These are phyloP conservation scores for Drosophila virilis DNA, from an alignment of 1,140 invertebrate genomes.

Conservation along the genomic window DNA sequence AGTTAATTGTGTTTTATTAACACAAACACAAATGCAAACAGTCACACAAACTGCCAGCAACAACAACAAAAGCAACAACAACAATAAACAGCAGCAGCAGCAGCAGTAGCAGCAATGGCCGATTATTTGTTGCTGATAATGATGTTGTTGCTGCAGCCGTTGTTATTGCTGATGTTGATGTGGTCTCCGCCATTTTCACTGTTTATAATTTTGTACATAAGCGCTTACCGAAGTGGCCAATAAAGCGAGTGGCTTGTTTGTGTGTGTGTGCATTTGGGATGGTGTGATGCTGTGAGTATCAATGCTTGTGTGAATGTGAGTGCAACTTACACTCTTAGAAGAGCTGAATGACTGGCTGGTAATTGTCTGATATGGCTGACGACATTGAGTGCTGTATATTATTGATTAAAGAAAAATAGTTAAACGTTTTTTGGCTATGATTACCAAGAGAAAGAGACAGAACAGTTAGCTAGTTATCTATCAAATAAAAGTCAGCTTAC, in stretches of 20 bases:
- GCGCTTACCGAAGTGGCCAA: conserved; percentile 58
- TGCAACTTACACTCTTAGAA: conserved; percentile 21
- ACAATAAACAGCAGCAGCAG: conserved; percentile 18
- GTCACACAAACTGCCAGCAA: conserved; percentile 22
- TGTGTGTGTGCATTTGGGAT: neutral
- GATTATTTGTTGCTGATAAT: conserved; percentile 79
- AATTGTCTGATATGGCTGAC: conserved; percentile 19
- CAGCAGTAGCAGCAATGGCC: conserved; percentile 49
- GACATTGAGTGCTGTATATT: conserved; percentile 10
- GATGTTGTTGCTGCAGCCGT: conserved; percentile 36
- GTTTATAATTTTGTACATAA: conserved; percentile 71
- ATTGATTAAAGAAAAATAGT: conserved; percentile 45
- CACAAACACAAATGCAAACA: conserved; percentile 77
- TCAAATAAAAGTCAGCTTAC: too few species aligned
- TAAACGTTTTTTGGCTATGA: neutral
- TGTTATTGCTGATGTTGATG: conserved; percentile 6
- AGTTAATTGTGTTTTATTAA: conserved; percentile 84
- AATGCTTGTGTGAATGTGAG: neutral
- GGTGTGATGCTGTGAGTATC: conserved; percentile 17
- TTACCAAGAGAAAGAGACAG: too few species aligned
- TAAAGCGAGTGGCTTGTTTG: conserved; percentile 25
- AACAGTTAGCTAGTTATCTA: too few species aligned
- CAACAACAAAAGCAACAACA: conserved; percentile 23
- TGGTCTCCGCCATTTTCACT: conserved; percentile 55
- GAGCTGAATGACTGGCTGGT: conserved; percentile 35